phyloP scores from a whole-genome alignment of 2,797 vertebrate genomes.

The Danionella dracula region DNA sequence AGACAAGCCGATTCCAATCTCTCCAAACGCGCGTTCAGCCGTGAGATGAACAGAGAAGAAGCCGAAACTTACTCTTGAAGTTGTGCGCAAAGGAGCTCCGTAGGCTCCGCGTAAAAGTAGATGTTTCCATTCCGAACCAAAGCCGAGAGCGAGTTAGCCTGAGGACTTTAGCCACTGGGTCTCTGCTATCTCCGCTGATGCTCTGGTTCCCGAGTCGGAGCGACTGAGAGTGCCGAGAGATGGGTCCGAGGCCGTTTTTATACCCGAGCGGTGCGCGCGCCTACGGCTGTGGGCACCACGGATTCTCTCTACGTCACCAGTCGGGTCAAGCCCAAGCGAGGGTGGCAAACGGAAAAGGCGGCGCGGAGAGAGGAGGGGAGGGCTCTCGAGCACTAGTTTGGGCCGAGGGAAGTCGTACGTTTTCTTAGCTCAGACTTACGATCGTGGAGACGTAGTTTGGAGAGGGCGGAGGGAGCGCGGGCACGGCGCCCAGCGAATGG shows the following conservation, averaged over 20 bases:
- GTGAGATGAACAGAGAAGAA: not conserved
- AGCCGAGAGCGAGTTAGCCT: conserved; percentile 81
- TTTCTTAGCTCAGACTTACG: conserved; percentile 43
- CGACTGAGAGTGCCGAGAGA: conserved; percentile 70
- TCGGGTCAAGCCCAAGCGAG: conserved; percentile 68
- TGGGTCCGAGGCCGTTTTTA: conserved; percentile 58
- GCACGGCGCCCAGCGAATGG: conserved; percentile 58
- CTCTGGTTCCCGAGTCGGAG: conserved; percentile 76
- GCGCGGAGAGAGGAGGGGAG: conserved; percentile 31
- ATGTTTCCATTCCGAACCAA: conserved; percentile 78
- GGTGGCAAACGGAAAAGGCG: conserved; percentile 69
- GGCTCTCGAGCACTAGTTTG: conserved; percentile 58
- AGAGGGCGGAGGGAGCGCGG: conserved; percentile 45
- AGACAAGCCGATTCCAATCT: not conserved
- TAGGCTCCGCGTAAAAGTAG: conserved; percentile 70
- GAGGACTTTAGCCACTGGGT: conserved; percentile 56
- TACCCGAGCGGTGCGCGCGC: conserved; percentile 64
- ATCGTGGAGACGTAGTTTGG: conserved; percentile 43
- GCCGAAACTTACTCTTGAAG: conserved; percentile 70
- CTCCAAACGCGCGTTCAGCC: conserved; percentile 4
- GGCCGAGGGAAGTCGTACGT: conserved; percentile 58
- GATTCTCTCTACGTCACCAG: conserved; percentile 75
- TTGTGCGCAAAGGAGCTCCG: conserved; percentile 69
- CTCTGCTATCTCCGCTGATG: conserved; percentile 82
- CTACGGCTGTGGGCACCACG: conserved; percentile 73